Evolutionary conservation across 2,113 vertebrate species (phyloP).

Genomic region (Erythrolamprus reginae): DNA sequence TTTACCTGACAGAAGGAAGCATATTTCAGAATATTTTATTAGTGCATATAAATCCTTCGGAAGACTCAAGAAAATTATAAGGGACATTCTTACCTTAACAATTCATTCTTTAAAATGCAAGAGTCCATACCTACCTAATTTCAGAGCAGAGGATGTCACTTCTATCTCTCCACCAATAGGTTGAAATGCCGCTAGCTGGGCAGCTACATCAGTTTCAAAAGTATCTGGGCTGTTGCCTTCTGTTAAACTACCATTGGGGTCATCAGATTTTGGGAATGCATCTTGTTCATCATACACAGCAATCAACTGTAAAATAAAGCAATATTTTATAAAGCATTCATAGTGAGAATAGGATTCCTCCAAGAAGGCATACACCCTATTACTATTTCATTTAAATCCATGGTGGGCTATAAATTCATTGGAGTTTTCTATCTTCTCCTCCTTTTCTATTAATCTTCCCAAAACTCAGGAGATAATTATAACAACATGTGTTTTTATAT

Average conservation of each 20-base stretch:
- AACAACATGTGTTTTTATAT: not conserved
- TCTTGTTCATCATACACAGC: conserved; percentile 94
- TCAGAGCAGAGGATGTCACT: conserved; percentile 89
- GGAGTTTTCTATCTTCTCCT: not conserved
- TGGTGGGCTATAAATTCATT: not conserved
- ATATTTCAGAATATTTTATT: not conserved
- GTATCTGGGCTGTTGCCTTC: conserved; percentile 79
- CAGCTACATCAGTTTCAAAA: conserved; percentile 77
- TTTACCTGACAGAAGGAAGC: not conserved
- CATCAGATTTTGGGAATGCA: conserved; percentile 70
- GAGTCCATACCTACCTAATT: conserved; percentile 78
- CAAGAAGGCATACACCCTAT: not conserved
- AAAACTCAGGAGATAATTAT: too few species aligned
- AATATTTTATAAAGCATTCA: conserved; percentile 9
- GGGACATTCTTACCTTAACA: not conserved
- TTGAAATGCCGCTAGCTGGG: conserved; percentile 83
- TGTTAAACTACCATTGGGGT: conserved; percentile 61
- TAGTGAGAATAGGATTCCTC: not conserved
- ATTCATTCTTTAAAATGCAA: not conserved
- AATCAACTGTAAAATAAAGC: conserved; percentile 78
- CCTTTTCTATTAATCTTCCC: not conserved
- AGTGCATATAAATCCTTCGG: not conserved
- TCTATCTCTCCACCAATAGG: conserved; percentile 89
- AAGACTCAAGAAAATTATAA: not conserved
- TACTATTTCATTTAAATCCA: not conserved